A percentile compares a stretch with the other conserved stretches of the same genome.
These are phyloP conservation scores for Drosophila maculinotata DNA, from an alignment of 2,888 invertebrate genomes.

Conservation along the genomic window DNA sequence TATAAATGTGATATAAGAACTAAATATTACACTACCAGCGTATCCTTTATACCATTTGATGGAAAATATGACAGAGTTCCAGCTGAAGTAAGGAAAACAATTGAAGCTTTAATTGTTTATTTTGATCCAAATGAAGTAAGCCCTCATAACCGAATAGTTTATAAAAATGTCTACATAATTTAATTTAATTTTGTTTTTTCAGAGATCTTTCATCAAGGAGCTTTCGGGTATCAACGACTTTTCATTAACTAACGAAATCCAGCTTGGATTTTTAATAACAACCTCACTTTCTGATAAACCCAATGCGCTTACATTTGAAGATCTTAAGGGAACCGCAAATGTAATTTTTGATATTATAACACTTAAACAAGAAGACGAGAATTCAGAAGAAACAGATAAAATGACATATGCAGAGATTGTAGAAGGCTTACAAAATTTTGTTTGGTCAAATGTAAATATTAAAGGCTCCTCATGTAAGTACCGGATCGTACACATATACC, in stretches of 20 bases:
- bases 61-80: constrained; percentile 60
- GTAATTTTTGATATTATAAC: constrained; percentile 58
- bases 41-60: constrained; percentile 58
- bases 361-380: constrained; percentile 33
- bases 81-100: constrained; percentile 40
- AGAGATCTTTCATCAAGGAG: constrained; percentile 54
- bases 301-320: constrained; percentile 51
- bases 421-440: constrained; percentile 50
- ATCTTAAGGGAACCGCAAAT: constrained; percentile 52
- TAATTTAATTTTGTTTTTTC: constrained; percentile 10
- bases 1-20: constrained; percentile 62
- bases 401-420: constrained; percentile 43
- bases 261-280: constrained; percentile 63
- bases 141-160: neutral
- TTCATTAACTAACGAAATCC: constrained; percentile 45
- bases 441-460: constrained; percentile 55
- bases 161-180: neutral
- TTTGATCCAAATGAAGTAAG: constrained; percentile 61
- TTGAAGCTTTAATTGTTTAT: constrained; percentile 63
- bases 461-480: constrained; percentile 34
- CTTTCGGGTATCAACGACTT: constrained; percentile 54
- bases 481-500: neutral
- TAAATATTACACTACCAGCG: constrained; percentile 59
- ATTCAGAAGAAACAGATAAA: constrained; percentile 30
- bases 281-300: constrained; percentile 27